These are phyloP conservation scores for Porites lutea DNA, from an alignment of 64 coral and sea anemone genomes.

Conservation along the genomic window DNA sequence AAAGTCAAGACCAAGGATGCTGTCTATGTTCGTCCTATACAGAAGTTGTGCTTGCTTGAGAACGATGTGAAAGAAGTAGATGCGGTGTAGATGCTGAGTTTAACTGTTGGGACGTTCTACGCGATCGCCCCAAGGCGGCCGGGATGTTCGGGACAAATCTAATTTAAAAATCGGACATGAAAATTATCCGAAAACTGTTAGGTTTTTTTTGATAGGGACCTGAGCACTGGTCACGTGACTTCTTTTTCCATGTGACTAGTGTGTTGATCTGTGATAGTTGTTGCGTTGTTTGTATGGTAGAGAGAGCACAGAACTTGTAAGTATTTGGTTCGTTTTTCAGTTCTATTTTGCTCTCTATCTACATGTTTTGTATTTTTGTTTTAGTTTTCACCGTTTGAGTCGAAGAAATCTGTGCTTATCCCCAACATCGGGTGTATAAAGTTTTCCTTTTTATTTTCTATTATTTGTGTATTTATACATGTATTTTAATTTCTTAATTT, in stretches of 20 bases:
- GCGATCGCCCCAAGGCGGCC: not conserved
- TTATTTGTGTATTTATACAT: too few species aligned
- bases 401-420: too few species aligned
- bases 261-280: too few species aligned
- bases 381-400: not conserved
- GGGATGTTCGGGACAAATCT: not conserved
- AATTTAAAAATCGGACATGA: not conserved
- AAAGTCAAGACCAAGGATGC: constrained; percentile 32
- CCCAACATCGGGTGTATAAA: too few species aligned
- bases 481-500: too few species aligned
- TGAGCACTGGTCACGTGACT: not conserved
- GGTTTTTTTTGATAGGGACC: too few species aligned
- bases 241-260: not conserved
- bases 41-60: constrained; percentile 24
- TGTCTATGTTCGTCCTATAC: constrained; percentile 1
- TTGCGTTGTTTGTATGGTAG: too few species aligned
- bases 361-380: not conserved
- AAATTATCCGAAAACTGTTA: not conserved
- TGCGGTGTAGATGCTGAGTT: not conserved
- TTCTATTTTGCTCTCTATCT: not conserved
- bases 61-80: not conserved
- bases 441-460: too few species aligned
- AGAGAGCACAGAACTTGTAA: not conserved
- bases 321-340: not conserved
- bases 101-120: not conserved